Percentiles rank a stretch among this genome's conserved stretches.
These are phyloP conservation scores for Papilio polyxenes DNA, from an alignment of 1,140 invertebrate genomes.

Conservation along the genomic window DNA sequence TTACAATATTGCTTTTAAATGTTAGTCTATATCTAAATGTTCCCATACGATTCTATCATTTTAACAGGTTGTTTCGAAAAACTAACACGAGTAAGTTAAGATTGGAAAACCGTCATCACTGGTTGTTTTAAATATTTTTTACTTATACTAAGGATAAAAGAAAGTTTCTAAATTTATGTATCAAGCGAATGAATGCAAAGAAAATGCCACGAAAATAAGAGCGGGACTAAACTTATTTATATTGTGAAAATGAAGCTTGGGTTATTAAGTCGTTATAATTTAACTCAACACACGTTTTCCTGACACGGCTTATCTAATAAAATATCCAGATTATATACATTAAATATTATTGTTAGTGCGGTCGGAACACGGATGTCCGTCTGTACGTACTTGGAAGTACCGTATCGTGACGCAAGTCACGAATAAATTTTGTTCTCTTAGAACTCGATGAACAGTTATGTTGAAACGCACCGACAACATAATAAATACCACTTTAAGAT, in stretches of 20 bases:
- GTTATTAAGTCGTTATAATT: background rate
- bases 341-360: constrained; percentile 10
- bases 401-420: constrained; percentile 30
- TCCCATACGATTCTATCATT: background rate
- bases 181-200: too few species aligned
- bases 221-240: background rate
- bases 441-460: constrained; percentile 17
- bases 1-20: constrained; percentile 16
- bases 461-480: constrained; percentile 8
- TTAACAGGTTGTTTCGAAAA: too few species aligned
- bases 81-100: too few species aligned
- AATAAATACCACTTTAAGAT: constrained; percentile 8
- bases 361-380: constrained; percentile 34
- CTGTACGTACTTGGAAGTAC: constrained; percentile 31
- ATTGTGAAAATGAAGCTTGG: background rate
- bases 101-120: too few species aligned
- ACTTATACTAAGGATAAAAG: too few species aligned
- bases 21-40: background rate
- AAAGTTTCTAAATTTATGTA: too few species aligned
- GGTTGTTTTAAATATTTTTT: too few species aligned
- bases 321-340: background rate
- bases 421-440: constrained; percentile 21
- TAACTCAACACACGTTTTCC: background rate
- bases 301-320: background rate
- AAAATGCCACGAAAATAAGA: too few species aligned